Base-by-base conservation (phyloP, 2,113 vertebrate genomes). In the Nymphicus hollandicus region DNA sequence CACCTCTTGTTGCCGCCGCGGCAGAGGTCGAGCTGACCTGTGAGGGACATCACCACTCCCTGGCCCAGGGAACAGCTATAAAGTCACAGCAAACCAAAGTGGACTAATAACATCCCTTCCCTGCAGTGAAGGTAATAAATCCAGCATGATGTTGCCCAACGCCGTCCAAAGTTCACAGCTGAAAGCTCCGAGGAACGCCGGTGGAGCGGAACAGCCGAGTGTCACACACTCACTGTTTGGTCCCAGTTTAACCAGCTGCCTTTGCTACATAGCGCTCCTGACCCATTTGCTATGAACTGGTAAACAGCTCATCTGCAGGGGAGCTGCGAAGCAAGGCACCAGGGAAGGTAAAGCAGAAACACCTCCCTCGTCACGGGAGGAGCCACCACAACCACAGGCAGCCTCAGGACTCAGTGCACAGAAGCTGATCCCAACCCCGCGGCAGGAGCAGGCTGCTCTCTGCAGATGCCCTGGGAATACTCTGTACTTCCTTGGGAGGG, bases 1-100 rank as follows among this genome's bases (percentile, higher is more conserved):
- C 28, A 8, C 9, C 7, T 7, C 49, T 55, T 0, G 7, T 10
- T 2, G 3, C 68, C 43, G 81, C 66, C n/a, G 8, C 0, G 0
- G 37, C 2, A 1, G 11, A 28, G 46, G n/a, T 0, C 2, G 20
- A 52, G 29, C 56, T 27, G 60, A 47, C 3, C 28, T 14, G 69
- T n/a, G 56, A 24, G 33, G 20, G 52, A 29, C 27, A 16, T 9
- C 82, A 25, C 64, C 49, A 5, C 35, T 47, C 53, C 69, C 64
- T 4, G 11, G 44, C 53, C 27, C 63, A 31, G 61, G 28, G 11
- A 87, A 43, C 10, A n/a, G 64, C 76, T 49, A 10, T 17, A 68
- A 84, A 72, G 35, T 35, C 89, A 91, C 56, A 65, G 61, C 35
- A 92, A 52, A 89, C 46, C 55, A 37, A n/a, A 55, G 27, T 0